Evolutionary conservation across 2,113 vertebrate species (phyloP).

Genomic region (Aplodontia rufa): DNA sequence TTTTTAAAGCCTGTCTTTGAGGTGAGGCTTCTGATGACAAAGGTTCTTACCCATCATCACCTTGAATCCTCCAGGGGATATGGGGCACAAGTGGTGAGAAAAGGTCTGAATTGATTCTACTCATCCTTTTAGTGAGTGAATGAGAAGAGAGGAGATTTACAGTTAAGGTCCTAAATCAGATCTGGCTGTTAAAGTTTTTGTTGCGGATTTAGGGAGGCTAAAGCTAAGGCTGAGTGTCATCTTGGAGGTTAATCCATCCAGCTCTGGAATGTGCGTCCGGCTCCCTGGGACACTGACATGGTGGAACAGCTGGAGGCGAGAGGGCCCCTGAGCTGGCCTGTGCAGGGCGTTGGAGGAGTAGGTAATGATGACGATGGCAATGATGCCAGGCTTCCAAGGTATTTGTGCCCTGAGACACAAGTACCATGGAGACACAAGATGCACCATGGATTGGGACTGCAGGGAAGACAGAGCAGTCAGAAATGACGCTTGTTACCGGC

Average conservation of each 20-base stretch:
- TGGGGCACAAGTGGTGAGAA: constrained; percentile 37
- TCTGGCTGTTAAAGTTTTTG: constrained; percentile 75
- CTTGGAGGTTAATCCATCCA: constrained; percentile 83
- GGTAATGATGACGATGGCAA: constrained; percentile 36
- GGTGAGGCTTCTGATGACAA: neutral
- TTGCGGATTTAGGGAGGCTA: constrained; percentile 84
- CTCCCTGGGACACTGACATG: constrained; percentile 62
- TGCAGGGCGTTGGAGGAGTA: neutral
- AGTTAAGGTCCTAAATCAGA: constrained; percentile 74
- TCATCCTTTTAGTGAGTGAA: constrained; percentile 49
- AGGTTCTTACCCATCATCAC: constrained; percentile 16
- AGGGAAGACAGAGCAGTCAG: constrained; percentile 27
- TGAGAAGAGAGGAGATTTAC: constrained; percentile 77
- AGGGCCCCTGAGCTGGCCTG: neutral
- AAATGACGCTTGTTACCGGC: neutral
- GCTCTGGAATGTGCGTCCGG: constrained; percentile 68
- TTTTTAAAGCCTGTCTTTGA: neutral
- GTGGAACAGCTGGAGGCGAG: constrained; percentile 77
- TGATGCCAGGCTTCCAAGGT: neutral
- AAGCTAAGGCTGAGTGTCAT: constrained; percentile 79
- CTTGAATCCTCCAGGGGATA: constrained; percentile 44
- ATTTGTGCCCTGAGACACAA: neutral
- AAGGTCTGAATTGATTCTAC: constrained; percentile 34
- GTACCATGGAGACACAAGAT: neutral
- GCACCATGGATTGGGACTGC: neutral